A percentile compares a stretch with the other conserved stretches of the same genome.
Conservation (phyloP, 2,888 invertebrate species). For the Eumacrocentrus americanus region DNA sequence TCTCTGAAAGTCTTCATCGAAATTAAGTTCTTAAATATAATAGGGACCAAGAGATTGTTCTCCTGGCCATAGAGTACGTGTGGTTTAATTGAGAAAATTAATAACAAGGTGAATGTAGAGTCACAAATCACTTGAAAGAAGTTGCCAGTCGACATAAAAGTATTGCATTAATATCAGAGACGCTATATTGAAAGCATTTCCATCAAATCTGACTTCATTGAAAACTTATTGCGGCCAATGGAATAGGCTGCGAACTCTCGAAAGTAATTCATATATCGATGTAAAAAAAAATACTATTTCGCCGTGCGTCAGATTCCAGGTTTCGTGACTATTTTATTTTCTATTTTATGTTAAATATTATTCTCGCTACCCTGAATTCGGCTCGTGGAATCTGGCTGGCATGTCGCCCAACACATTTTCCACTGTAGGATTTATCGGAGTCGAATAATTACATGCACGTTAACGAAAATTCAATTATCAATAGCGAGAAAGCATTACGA, state of each 20-base stretch:
- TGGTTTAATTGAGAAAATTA: conserved; percentile 25
- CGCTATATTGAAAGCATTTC: neutral
- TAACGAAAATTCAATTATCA: conserved; percentile 31
- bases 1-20: conserved; percentile 16
- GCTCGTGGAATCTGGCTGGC: neutral
- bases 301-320: neutral
- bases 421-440: conserved; percentile 23
- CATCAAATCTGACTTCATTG: neutral
- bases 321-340: neutral
- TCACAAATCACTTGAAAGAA: neutral
- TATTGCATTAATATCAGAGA: neutral
- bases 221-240: neutral
- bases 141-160: too few species aligned
- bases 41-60: conserved; percentile 56
- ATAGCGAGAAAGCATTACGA: conserved; percentile 22
- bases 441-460: conserved; percentile 33
- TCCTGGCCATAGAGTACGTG: conserved; percentile 37
- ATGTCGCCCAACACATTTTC: conserved; percentile 13
- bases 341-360: neutral
- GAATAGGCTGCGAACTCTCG: conserved; percentile 26
- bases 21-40: conserved; percentile 36
- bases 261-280: conserved; percentile 33
- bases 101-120: conserved; percentile 6
- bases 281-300: conserved; percentile 15
- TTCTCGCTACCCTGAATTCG: neutral